These are phyloP conservation scores for Sminthurides bifidus DNA, from an alignment of 1,140 invertebrate genomes.

Conservation along the genomic window DNA sequence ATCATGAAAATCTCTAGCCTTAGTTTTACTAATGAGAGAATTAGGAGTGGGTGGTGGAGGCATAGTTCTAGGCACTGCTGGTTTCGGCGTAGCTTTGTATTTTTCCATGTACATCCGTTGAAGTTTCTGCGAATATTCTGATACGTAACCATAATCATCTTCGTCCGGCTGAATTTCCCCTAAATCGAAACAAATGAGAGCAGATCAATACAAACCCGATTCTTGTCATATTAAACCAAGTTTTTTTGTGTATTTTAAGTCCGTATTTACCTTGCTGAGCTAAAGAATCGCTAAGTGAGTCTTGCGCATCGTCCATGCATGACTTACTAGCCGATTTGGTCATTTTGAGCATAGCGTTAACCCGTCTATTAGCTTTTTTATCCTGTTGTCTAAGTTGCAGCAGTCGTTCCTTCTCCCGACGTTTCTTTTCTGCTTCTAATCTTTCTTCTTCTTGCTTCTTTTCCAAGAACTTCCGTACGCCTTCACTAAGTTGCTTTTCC, in stretches of 20 bases:
- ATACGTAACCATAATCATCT: conserved; percentile 81
- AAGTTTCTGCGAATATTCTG: conserved; percentile 61
- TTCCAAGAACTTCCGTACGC: conserved; percentile 69
- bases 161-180: conserved; percentile 67
- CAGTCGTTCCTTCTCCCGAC: conserved; percentile 52
- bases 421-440: conserved; percentile 49
- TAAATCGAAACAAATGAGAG: conserved; percentile 32
- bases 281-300: conserved; percentile 60
- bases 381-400: conserved; percentile 57
- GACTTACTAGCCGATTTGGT: conserved; percentile 81
- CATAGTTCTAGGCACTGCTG: no score
- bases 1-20: not conserved
- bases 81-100: conserved; percentile 43
- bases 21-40: not conserved
- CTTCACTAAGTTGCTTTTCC: conserved; percentile 50
- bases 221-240: no score
- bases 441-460: conserved; percentile 66
- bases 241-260: no score
- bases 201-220: no score
- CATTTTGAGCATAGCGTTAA: conserved; percentile 55
- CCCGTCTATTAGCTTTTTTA: conserved; percentile 44
- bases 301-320: conserved; percentile 65
- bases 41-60: not conserved
- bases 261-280: conserved; percentile 49
- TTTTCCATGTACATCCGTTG: conserved; percentile 75